Conservation (phyloP, 2,113 vertebrate genomes). For the Oceanodroma tethys region DNA sequence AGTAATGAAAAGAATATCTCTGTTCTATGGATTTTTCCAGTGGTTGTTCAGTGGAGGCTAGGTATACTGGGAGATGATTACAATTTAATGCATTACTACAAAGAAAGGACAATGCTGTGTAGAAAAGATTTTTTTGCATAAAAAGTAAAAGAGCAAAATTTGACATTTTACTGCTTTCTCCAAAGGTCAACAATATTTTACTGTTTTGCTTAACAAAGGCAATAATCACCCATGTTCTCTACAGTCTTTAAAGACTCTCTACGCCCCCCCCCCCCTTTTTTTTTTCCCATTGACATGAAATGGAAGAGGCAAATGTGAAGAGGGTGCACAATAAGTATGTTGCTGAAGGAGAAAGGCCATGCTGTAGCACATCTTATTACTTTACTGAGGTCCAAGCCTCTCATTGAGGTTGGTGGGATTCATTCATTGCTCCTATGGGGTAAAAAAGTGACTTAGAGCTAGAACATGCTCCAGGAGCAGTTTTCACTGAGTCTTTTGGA, state of each 20-base stretch:
- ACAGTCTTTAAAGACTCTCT: background rate
- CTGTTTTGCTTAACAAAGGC: background rate
- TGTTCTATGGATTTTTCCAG: background rate
- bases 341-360: background rate
- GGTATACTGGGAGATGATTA: background rate
- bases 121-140: background rate
- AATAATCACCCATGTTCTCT: background rate
- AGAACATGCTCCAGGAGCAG: background rate
- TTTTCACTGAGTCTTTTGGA: background rate
- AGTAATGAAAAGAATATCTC: background rate
- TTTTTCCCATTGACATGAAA: background rate
- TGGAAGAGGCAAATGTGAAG: background rate
- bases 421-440: background rate
- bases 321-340: background rate
- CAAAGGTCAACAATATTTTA: background rate
- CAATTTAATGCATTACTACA: background rate
- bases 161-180: background rate
- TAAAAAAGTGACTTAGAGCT: background rate
- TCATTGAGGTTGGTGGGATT: background rate
- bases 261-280: no score
- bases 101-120: background rate
- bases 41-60: background rate
- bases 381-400: background rate
- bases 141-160: background rate
- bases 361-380: background rate